A percentile compares a stretch with the other conserved stretches of the same genome.
Conservation (phyloP, 1,140 invertebrate genomes). For the Oreohelix idahoensis region DNA sequence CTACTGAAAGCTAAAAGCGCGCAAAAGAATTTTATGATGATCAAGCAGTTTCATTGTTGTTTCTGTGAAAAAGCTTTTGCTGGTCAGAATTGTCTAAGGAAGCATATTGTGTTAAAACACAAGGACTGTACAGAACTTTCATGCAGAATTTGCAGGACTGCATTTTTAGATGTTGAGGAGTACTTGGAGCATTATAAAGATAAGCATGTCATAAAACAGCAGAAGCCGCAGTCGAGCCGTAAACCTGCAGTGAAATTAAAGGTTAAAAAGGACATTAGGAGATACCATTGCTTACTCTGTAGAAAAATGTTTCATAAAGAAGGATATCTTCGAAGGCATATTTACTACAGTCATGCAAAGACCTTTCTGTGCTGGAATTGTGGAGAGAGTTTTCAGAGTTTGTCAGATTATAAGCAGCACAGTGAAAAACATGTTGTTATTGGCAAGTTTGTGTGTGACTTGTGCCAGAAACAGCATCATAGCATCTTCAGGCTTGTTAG, state of each 20-base stretch:
- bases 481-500: neutral
- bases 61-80: neutral
- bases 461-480: neutral
- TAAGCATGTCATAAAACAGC: neutral
- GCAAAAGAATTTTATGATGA: neutral
- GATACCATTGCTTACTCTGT: neutral
- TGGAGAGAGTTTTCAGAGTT: neutral
- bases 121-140: neutral
- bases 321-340: neutral
- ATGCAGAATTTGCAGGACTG: neutral
- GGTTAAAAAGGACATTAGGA: neutral
- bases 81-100: neutral
- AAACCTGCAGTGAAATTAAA: neutral
- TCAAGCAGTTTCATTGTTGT: neutral
- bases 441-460: neutral
- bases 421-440: neutral
- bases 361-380: constrained; percentile 1
- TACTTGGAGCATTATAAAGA: neutral
- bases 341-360: neutral
- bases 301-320: neutral
- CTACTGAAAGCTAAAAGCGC: neutral
- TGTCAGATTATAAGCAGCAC: constrained; percentile 15
- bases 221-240: too few relatives aligned
- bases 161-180: neutral
- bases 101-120: neutral